A percentile compares a stretch with the other conserved stretches of the same genome.
Evolutionary conservation across 2,888 invertebrate genomes (phyloP).

Genomic region (Caenorhabditis auriculariae): DNA sequence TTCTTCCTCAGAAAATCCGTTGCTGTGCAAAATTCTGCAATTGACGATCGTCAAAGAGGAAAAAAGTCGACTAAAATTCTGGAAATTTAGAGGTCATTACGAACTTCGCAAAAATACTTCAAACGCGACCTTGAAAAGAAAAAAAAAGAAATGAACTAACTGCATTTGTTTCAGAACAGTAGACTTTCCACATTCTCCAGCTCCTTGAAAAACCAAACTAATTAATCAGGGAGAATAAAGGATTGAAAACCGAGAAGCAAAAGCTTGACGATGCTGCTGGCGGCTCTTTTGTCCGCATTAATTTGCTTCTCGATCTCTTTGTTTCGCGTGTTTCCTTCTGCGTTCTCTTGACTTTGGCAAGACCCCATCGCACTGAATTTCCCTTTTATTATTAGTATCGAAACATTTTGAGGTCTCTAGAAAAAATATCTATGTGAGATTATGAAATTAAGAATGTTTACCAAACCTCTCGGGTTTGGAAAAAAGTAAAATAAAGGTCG

Average conservation of each 20-base stretch:
- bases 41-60: neutral
- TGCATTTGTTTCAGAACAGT: constrained; percentile 63
- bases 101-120: neutral
- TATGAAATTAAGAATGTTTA: no score
- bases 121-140: neutral
- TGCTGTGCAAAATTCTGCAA: constrained; percentile 59
- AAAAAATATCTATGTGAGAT: no score
- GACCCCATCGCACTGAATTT: constrained; percentile 43
- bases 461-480: no score
- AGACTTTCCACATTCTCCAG: constrained; percentile 63
- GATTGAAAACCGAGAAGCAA: constrained; percentile 57
- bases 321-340: constrained; percentile 39
- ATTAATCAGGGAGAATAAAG: no score
- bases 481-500: no score
- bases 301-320: constrained; percentile 61
- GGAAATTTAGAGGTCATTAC: neutral
- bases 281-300: constrained; percentile 59
- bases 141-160: constrained; percentile 34
- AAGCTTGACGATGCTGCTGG: constrained; percentile 58
- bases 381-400: no score
- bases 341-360: constrained; percentile 40
- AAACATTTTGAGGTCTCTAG: no score
- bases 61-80: neutral
- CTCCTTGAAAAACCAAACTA: constrained; percentile 40
- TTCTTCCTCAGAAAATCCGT: constrained; percentile 63